Conservation (phyloP, 2,113 vertebrate species). For the Mirza zaza region DNA sequence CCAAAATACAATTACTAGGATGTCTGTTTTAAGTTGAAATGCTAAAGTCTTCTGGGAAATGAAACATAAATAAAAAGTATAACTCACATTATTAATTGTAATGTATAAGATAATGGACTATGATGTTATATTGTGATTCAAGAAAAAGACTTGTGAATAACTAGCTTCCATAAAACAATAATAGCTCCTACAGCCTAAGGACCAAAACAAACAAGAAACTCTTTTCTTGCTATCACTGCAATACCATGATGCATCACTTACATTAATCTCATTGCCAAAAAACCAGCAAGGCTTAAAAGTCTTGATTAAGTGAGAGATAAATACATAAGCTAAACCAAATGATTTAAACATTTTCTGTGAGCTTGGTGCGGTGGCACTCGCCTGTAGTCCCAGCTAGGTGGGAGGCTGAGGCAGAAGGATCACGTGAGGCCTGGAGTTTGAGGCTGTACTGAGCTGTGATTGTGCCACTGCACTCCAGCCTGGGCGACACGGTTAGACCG, state of each 20-base stretch:
- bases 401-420: too few species aligned
- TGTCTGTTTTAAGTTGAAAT: not conserved
- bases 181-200: not conserved
- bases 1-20: not conserved
- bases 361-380: too few species aligned
- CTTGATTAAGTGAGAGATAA: not conserved
- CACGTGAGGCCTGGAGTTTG: too few species aligned
- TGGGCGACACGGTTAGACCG: too few species aligned
- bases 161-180: not conserved
- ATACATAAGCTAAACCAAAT: not conserved
- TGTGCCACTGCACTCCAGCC: too few species aligned
- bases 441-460: too few species aligned
- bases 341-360: not conserved
- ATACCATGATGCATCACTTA: too few species aligned
- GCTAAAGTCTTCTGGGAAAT: not conserved
- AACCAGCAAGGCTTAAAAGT: not conserved
- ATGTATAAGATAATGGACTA: not conserved
- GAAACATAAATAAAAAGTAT: not conserved
- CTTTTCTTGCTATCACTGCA: not conserved
- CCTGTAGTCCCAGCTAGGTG: too few species aligned
- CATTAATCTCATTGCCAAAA: not conserved
- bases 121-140: not conserved
- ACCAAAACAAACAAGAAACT: not conserved
- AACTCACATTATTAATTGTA: not conserved
- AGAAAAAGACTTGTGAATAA: not conserved